Evolutionary conservation across 1,140 invertebrate genomes (phyloP).

Genomic region (Trialeurodes vaporariorum): DNA sequence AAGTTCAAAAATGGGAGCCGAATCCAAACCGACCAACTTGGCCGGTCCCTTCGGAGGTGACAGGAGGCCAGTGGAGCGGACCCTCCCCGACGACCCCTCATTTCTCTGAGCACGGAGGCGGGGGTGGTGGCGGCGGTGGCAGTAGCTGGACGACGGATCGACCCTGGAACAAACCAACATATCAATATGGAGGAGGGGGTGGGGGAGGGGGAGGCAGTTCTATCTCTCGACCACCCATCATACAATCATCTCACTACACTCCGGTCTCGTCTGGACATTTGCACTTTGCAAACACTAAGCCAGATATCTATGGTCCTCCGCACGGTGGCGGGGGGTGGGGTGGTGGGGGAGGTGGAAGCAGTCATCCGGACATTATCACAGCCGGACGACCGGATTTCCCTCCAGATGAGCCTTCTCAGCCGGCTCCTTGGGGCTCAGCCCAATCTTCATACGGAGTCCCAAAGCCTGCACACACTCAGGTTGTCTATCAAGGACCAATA

Average conservation of each 20-base stretch:
- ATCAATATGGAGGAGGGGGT: constrained; percentile 21
- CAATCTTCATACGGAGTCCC: constrained; percentile 15
- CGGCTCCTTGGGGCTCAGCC: constrained; percentile 13
- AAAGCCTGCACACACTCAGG: constrained; percentile 14
- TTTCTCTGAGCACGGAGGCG: not conserved
- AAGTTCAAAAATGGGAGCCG: constrained; percentile 62
- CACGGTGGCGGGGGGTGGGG: constrained; percentile 33
- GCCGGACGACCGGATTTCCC: constrained; percentile 53
- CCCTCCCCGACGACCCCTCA: not conserved
- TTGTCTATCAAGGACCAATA: constrained; percentile 18
- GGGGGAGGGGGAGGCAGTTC: no score
- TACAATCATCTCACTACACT: constrained; percentile 9
- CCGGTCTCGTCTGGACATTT: constrained; percentile 14
- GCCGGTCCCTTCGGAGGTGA: constrained; percentile 26
- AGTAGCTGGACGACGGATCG: constrained; percentile 30
- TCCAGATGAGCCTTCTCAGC: constrained; percentile 31
- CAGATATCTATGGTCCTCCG: not conserved
- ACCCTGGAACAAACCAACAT: constrained; percentile 30
- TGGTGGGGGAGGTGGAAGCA: constrained; percentile 22
- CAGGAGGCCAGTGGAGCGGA: constrained; percentile 5
- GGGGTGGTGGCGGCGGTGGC: constrained; percentile 28
- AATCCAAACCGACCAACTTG: constrained; percentile 33
- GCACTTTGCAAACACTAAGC: not conserved
- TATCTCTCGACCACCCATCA: constrained; percentile 10
- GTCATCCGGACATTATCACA: constrained; percentile 44